Base-by-base conservation (phyloP, 2,797 vertebrate species). In the Phalloptychus januarius region DNA sequence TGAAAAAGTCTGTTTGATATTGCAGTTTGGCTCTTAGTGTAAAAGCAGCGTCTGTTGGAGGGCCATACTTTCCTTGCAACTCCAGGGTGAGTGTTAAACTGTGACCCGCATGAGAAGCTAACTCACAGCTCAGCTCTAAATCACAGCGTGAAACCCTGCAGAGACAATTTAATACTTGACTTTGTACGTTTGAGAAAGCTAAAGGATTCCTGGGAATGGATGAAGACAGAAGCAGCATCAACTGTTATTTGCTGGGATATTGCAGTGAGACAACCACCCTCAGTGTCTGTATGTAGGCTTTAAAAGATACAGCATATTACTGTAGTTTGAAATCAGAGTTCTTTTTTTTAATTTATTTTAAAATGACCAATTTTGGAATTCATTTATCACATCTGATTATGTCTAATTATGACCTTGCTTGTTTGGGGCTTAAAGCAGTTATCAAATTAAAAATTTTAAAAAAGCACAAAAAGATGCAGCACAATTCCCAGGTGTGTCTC, bases 141-240 rank as follows among this genome's bases (percentile, higher is more conserved):
- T 88, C 81, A 72, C 75, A 18, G 46, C 63, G 33, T 5, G 44
- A 74, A 85, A 77, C 77, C 79, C 83, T 65, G 52, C 77, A 2
- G 75, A 87, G 77, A 87, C 75, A 75, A 82, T 90, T 87, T 83
- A 76, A 81, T 79, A 87, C 85, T 88, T 77, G 86, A 90, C 83
- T 85, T 73, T 87, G 33, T 54, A 76, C 71, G 71, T 84, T 86
- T 89, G 33, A 79, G 38, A 76, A 71, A n/a, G 75, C 73, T 79
- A 52, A 84, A 86, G 80, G 84, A 82, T 76, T 38, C 74, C n/a
- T 38, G 44, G 73, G 33, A 48, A 74, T 31, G 45, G 72, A 63
- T 80, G 67, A 79, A 82, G 70, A 78, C 15, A 71, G 70, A 74
- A 42, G 63, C 20, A 67, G 76, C 25, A 78, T 83, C 54, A 77